Evolutionary conservation across 2,113 vertebrate species (phyloP).

Genomic region (Vulpes ferrilata): DNA sequence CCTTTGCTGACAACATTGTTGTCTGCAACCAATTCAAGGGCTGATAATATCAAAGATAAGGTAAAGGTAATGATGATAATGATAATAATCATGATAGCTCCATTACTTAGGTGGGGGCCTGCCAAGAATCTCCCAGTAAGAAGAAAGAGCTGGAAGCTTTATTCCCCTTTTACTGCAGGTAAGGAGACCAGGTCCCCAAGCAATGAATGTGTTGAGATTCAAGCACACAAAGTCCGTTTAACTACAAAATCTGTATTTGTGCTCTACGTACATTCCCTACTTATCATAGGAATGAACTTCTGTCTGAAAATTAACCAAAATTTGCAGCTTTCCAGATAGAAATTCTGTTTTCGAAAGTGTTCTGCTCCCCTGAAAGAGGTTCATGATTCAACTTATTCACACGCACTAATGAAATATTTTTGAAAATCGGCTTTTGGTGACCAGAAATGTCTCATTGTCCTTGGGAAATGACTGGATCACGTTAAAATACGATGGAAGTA

Average conservation of each 20-base stretch:
- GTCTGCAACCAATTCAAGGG: neutral
- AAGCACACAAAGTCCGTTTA: neutral
- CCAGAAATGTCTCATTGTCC: neutral
- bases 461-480: neutral
- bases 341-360: constrained; percentile 1
- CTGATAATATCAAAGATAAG: neutral
- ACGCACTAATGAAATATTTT: neutral
- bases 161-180: neutral
- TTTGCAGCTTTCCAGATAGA: neutral
- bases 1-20: neutral
- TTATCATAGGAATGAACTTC: neutral
- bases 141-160: neutral
- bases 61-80: neutral
- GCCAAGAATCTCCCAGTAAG: neutral
- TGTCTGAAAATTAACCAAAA: neutral
- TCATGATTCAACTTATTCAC: neutral
- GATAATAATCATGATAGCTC: neutral
- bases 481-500: constrained; percentile 9
- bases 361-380: constrained; percentile 2
- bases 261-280: neutral
- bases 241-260: neutral
- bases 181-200: neutral
- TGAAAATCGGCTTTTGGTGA: constrained; percentile 29
- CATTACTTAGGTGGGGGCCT: neutral
- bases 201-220: neutral